phyloP scores from a whole-genome alignment of 2,888 invertebrate species.

The Ischnus inquisitorius region DNA sequence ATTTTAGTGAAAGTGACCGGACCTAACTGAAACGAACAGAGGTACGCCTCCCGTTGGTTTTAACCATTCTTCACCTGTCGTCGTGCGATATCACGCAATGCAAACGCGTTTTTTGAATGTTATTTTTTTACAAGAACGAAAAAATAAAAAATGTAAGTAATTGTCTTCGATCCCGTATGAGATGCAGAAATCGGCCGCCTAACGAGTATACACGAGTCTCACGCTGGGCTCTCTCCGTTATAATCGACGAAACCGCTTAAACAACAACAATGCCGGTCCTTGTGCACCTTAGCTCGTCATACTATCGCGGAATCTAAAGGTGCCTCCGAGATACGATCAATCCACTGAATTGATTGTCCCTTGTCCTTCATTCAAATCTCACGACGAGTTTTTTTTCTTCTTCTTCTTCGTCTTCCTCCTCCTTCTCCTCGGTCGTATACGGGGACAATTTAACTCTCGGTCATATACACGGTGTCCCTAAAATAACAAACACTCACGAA shows the following conservation, averaged over 20 bases:
- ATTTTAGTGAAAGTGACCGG: no score
- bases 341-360: conserved; percentile 77
- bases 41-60: neutral
- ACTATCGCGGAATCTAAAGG: conserved; percentile 78
- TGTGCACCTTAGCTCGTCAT: conserved; percentile 74
- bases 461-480: conserved; percentile 66
- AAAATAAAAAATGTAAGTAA: conserved; percentile 35
- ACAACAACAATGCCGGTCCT: conserved; percentile 76
- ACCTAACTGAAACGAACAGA: no score
- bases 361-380: conserved; percentile 77
- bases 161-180: conserved; percentile 49
- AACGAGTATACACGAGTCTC: conserved; percentile 55
- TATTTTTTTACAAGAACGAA: neutral
- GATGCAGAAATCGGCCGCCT: conserved; percentile 48
- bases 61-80: neutral
- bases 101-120: no score
- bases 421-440: conserved; percentile 47
- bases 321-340: conserved; percentile 78
- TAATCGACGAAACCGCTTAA: conserved; percentile 68
- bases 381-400: conserved; percentile 68
- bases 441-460: conserved; percentile 69
- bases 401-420: conserved; percentile 60
- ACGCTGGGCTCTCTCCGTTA: conserved; percentile 52
- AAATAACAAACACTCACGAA: neutral
- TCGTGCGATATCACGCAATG: neutral